Evolutionary conservation across 2,797 vertebrate species (phyloP).

Genomic region (Champsocephalus esox): DNA sequence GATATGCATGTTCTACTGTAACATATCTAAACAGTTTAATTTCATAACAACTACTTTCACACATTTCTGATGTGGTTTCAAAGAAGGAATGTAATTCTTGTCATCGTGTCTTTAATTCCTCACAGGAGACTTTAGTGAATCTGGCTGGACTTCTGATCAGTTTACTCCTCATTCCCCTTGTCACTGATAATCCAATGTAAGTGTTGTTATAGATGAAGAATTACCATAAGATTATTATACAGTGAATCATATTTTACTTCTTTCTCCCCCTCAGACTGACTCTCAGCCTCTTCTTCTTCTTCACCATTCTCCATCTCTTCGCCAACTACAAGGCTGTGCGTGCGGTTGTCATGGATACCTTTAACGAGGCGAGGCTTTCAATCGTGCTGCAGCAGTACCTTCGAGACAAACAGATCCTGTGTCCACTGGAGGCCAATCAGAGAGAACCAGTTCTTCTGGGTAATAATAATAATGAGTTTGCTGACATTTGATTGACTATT

Average conservation of each 20-base stretch:
- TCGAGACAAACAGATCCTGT: conserved; percentile 71
- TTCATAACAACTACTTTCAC: neutral
- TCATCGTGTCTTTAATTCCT: conserved; percentile 3
- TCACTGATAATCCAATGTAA: conserved; percentile 86
- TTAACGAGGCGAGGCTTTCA: conserved; percentile 89
- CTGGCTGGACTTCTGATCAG: conserved; percentile 90
- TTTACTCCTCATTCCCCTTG: conserved; percentile 88
- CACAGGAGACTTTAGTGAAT: conserved; percentile 92
- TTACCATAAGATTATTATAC: neutral
- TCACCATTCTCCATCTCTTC: conserved; percentile 90
- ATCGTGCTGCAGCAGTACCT: conserved; percentile 86
- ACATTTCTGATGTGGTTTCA: no score
- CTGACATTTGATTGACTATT: neutral
- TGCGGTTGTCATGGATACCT: conserved; percentile 91
- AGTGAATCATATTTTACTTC: neutral
- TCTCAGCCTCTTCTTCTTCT: conserved; percentile 88
- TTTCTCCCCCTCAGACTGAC: conserved; percentile 81
- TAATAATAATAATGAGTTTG: conserved; percentile 40
- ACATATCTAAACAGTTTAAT: no score
- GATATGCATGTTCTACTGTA: neutral
- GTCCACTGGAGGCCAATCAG: conserved; percentile 84
- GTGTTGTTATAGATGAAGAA: conserved; percentile 31
- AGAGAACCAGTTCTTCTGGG: conserved; percentile 89
- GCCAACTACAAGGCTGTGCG: conserved; percentile 92
- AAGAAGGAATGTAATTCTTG: neutral